phyloP scores from a whole-genome alignment of 2,797 vertebrate genomes.

The Oreochromis grahami region DNA sequence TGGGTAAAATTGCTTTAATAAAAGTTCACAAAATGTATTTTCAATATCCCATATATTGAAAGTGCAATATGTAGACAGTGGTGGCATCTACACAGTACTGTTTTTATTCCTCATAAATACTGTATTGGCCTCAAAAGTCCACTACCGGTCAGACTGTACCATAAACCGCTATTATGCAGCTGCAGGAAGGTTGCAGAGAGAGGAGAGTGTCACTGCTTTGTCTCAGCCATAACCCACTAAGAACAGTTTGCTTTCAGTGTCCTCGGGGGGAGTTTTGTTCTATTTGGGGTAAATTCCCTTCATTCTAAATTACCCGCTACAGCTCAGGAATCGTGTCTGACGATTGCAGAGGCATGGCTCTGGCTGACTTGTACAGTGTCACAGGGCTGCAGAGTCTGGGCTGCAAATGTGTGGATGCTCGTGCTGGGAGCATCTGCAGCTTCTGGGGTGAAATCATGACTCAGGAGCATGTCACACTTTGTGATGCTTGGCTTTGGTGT shows the following conservation, averaged over 20 bases:
- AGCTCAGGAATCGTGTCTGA: constrained; percentile 53
- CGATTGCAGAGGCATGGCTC: constrained; percentile 54
- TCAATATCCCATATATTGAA: background rate
- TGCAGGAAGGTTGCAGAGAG: constrained; percentile 30
- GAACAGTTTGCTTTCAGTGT: constrained; percentile 53
- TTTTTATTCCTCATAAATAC: background rate
- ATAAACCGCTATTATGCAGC: constrained; percentile 22
- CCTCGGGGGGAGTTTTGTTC: constrained; percentile 60
- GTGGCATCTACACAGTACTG: background rate
- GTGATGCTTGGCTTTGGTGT: constrained; percentile 3
- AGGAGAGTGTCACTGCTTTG: constrained; percentile 36
- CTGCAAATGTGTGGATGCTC: constrained; percentile 35
- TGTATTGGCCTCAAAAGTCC: background rate
- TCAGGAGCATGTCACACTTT: constrained; percentile 41
- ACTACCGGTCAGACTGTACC: background rate
- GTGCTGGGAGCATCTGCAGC: constrained; percentile 34
- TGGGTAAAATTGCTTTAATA: background rate
- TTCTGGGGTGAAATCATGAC: constrained; percentile 51
- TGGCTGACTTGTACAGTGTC: constrained; percentile 53
- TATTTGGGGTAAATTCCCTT: constrained; percentile 72
- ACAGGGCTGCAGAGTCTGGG: constrained; percentile 31
- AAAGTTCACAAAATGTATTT: background rate
- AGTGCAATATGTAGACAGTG: background rate
- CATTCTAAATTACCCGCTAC: constrained; percentile 57
- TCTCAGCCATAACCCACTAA: constrained; percentile 64